A percentile compares a stretch with the other conserved stretches of the same genome.
Evolutionary conservation across 1,140 invertebrate species (phyloP).

Genomic region (Melitaea cinxia): DNA sequence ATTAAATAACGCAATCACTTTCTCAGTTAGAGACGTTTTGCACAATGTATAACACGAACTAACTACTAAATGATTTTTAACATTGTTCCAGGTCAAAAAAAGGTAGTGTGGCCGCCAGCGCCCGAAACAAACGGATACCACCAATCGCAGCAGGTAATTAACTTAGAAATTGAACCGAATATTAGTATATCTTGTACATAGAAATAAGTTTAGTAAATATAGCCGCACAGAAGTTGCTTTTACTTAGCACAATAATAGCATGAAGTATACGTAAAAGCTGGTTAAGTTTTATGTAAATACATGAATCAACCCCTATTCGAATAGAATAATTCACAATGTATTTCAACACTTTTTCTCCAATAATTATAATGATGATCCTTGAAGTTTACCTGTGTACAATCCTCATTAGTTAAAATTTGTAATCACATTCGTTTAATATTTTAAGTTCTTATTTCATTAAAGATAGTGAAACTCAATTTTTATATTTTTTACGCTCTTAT

Average conservation of each 20-base stretch:
- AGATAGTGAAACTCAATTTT: not conserved
- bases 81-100: slow-evolving; percentile 86
- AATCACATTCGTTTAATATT: too few relatives aligned
- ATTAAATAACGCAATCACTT: not conserved
- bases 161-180: not conserved
- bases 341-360: not conserved
- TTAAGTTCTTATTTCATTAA: not conserved
- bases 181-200: slow-evolving; percentile 22
- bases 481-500: not conserved
- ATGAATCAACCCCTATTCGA: not conserved
- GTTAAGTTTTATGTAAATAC: not conserved
- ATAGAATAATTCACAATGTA: not conserved
- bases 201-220: slow-evolving; percentile 15
- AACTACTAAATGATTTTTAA: not conserved
- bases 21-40: not conserved
- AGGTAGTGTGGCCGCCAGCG: slow-evolving; percentile 91
- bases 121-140: slow-evolving; percentile 85
- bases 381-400: too few relatives aligned
- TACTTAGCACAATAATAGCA: slow-evolving; percentile 36
- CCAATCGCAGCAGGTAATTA: slow-evolving; percentile 73
- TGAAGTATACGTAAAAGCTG: slow-evolving; percentile 1
- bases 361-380: not conserved
- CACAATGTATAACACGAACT: not conserved
- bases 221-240: slow-evolving; percentile 55
- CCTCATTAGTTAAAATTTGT: too few relatives aligned